Percentiles rank a stretch among this genome's conserved stretches.
Conservation (phyloP, 2,797 vertebrate genomes). For the Apodemus agrarius region DNA sequence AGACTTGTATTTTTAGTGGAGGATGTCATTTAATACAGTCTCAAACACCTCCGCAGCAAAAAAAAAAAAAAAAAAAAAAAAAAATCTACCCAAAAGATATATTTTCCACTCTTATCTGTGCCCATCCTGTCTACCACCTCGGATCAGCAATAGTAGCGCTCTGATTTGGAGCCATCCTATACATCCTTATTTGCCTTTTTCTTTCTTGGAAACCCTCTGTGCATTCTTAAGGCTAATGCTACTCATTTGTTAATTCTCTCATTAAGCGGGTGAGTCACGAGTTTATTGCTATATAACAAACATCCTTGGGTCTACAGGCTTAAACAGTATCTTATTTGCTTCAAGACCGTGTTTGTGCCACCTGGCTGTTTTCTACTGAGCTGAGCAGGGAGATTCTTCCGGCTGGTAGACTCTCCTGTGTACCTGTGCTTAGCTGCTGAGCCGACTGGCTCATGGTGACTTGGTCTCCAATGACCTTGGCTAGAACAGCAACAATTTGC, state of each 20-base stretch:
- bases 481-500: background rate
- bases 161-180: background rate
- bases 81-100: background rate
- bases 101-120: conserved; percentile 53
- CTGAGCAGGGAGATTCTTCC: background rate
- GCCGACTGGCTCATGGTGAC: background rate
- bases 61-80: background rate
- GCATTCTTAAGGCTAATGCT: background rate
- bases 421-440: background rate
- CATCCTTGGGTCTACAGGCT: background rate
- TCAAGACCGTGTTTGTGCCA: background rate
- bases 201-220: background rate
- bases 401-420: background rate
- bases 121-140: background rate
- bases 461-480: background rate
- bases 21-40: conserved; percentile 37
- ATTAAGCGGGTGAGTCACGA: background rate
- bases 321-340: background rate
- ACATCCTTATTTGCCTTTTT: conserved; percentile 18
- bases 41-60: conserved; percentile 60
- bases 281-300: background rate
- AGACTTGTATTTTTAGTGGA: conserved; percentile 61
- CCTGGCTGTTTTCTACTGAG: conserved; percentile 9
- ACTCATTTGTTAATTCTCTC: conserved; percentile 22
- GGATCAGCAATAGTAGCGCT: background rate